Percentiles rank a stretch among this genome's conserved stretches.
Evolutionary conservation across 2,888 invertebrate species (phyloP).

Genomic region (Biston stratarius): DNA sequence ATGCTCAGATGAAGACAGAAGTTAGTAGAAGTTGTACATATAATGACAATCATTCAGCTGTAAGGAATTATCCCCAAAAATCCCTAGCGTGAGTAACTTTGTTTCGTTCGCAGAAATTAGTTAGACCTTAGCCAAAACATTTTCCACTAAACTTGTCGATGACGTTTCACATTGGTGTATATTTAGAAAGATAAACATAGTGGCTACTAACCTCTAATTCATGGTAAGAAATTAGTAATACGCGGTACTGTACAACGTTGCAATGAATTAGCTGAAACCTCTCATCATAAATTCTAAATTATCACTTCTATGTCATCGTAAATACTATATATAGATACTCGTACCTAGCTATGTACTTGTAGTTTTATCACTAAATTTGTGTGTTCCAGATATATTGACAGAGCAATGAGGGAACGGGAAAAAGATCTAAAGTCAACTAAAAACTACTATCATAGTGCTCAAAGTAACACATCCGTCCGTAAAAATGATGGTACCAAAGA

Average conservation of each 20-base stretch:
- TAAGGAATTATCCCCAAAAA: constrained; percentile 50
- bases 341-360: too few species aligned
- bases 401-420: constrained; percentile 57
- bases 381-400: constrained; percentile 60
- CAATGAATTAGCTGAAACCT: not conserved
- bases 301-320: not conserved
- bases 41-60: constrained; percentile 38
- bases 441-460: constrained; percentile 61
- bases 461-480: constrained; percentile 75
- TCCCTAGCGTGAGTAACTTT: constrained; percentile 56
- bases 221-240: not conserved
- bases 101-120: too few species aligned
- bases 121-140: too few species aligned
- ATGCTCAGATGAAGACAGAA: constrained; percentile 48
- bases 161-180: constrained; percentile 44
- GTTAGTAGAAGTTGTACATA: constrained; percentile 43
- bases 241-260: not conserved
- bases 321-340: constrained; percentile 14
- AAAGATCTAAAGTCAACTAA: constrained; percentile 56
- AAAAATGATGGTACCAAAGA: constrained; percentile 69
- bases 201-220: constrained; percentile 1
- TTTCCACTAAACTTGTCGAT: constrained; percentile 68
- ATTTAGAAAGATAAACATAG: constrained; percentile 25
- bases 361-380: constrained; percentile 16
- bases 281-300: too few species aligned